phyloP scores from a whole-genome alignment of 2,113 vertebrate genomes.

The Carlito syrichta region DNA sequence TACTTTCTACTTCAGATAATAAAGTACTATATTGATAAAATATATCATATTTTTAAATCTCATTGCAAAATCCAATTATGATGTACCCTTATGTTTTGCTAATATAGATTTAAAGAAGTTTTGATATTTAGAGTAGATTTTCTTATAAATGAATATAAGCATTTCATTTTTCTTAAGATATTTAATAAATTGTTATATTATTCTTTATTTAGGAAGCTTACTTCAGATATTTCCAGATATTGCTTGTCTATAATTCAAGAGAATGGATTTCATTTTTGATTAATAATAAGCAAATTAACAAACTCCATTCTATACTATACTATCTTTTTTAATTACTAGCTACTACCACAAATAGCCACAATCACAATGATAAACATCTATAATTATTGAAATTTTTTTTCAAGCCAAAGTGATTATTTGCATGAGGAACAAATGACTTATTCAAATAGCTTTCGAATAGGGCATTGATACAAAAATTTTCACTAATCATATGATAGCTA shows the following conservation, averaged over 20 bases:
- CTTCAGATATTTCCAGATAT: not conserved
- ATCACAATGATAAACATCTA: slow-evolving; percentile 18
- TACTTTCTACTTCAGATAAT: not conserved
- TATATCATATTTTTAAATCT: not conserved
- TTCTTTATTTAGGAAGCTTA: not conserved
- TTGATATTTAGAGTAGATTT: not conserved
- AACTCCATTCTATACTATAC: not conserved
- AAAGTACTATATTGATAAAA: not conserved
- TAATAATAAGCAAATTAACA: not conserved
- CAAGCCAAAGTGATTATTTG: not conserved
- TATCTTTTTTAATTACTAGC: slow-evolving; percentile 13
- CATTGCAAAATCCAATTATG: not conserved
- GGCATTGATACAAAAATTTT: not conserved
- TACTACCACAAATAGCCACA: not conserved
- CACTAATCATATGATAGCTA: too few species aligned
- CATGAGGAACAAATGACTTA: not conserved
- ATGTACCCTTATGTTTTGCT: not conserved
- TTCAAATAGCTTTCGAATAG: not conserved
- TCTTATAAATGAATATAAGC: not conserved
- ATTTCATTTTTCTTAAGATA: not conserved
- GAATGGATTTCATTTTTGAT: not conserved
- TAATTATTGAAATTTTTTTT: not conserved
- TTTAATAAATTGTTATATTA: not conserved
- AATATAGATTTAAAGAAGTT: not conserved
- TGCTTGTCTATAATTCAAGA: not conserved